Evolutionary conservation across 2,888 invertebrate species (phyloP).

Genomic region (Dryobotodes eremita): DNA sequence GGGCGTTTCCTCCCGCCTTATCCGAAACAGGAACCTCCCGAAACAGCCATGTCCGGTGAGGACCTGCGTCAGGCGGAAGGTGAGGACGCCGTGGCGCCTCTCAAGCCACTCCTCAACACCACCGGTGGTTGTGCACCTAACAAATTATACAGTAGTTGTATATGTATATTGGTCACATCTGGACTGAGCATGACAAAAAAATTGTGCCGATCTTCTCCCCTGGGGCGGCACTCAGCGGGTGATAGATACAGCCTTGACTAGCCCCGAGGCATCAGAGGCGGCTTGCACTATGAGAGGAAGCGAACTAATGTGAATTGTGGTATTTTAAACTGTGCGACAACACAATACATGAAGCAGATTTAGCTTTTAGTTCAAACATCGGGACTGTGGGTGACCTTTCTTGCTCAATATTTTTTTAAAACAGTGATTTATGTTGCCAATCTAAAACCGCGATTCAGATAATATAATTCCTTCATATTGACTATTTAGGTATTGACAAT

Average conservation of each 20-base stretch:
- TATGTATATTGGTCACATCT: slow-evolving; percentile 22
- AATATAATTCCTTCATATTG: background rate
- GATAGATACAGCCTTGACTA: slow-evolving; percentile 61
- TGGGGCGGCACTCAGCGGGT: slow-evolving; percentile 60
- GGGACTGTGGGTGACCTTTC: background rate
- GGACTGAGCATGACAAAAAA: slow-evolving; percentile 29
- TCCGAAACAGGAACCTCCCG: no score
- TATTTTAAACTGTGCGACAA: background rate
- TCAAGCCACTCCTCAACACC: no score
- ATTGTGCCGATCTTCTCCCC: slow-evolving; percentile 44
- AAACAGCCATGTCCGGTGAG: no score
- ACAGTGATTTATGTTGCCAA: background rate
- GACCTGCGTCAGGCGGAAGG: no score
- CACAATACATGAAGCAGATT: background rate
- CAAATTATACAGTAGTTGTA: background rate
- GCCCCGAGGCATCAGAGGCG: slow-evolving; percentile 32
- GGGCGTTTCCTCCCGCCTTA: no score
- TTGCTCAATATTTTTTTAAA: background rate
- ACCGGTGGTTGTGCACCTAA: background rate
- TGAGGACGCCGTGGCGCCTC: no score
- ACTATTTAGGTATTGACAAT: background rate
- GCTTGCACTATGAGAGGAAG: slow-evolving; percentile 17
- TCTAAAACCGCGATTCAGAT: background rate
- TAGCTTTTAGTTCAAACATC: background rate
- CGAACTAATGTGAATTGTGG: background rate